Base-by-base conservation (phyloP, 1,140 invertebrate species). In the Rhopalosiphum padi region DNA sequence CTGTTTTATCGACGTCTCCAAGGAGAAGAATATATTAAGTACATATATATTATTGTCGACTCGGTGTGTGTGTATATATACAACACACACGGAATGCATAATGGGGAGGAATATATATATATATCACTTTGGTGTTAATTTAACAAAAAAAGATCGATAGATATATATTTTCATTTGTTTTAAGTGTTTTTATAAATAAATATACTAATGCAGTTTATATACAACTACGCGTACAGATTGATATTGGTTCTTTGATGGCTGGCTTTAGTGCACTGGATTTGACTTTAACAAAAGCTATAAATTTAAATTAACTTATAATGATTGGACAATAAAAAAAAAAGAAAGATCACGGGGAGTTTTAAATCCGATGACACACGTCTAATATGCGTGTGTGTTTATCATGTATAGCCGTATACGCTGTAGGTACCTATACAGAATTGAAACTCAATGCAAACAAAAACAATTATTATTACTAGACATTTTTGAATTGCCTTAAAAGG, bases 291-390 rank as follows among this genome's bases (percentile, higher is more conserved):
- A 53, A 53, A 35, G 35, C 88, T 41, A 89, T 89, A 89, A 89
- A 89, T 89, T 89, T 55, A 55, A 90, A 90, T 90, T 43, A 90
- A 90, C 60, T 77, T 77, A n/a, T 30, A 68, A 90, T 90, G 55
- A 90, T 68, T 18, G 89, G 35, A 22, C 55, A 90, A 68, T 68
- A 90, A 90, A 51, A 90, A 90, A 60, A 90, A 90, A 90, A 60
- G 68, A 43, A 60, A 90, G 37, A 90, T 68, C 89, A 0, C 41
- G 37, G 53, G 53, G 53, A 53, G 46, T 87, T 53, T 55, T 43
- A 68, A 90, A 68, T 43, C 89, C 41, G 87, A 86, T 30, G 41
- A 46, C 60, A n/a, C n/a, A 21, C 15, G 60, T 77, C 60, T 77
- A n/a, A 18, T 77, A 77, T 35, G 15, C 30, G 60, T 77, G 60